Percentiles rank a stretch among this genome's conserved stretches.
Evolutionary conservation across 2,888 invertebrate genomes (phyloP).

Genomic region (Minunthozetes semirufus): DNA sequence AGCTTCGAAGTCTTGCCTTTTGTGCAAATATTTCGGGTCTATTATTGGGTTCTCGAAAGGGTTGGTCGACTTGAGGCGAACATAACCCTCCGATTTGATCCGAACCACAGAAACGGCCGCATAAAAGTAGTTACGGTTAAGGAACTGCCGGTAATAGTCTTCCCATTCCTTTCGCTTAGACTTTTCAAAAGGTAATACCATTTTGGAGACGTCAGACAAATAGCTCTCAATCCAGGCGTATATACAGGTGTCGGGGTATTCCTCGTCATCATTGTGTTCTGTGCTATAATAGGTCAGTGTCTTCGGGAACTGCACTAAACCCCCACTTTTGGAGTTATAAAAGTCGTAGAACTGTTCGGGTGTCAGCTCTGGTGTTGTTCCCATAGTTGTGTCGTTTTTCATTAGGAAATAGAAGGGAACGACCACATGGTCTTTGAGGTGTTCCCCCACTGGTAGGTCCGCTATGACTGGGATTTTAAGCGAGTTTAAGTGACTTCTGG

Average conservation of each 20-base stretch:
- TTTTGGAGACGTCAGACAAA: not conserved
- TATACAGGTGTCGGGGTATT: not conserved
- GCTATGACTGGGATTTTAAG: not conserved
- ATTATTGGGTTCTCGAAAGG: slow-evolving; percentile 1
- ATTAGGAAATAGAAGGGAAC: not conserved
- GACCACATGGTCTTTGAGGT: not conserved
- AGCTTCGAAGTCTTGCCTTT: not conserved
- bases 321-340: not conserved
- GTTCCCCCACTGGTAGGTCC: not conserved
- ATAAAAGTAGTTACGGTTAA: not conserved
- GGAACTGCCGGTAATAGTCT: not conserved
- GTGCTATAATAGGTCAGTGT: not conserved
- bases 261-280: not conserved
- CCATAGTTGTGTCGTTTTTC: not conserved
- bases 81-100: not conserved
- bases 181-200: not conserved
- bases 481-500: not conserved
- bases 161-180: not conserved
- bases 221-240: not conserved
- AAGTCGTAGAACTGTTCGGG: not conserved
- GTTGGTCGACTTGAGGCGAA: slow-evolving; percentile 6
- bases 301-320: not conserved
- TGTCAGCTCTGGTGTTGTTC: not conserved
- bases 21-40: not conserved
- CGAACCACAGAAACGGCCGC: not conserved